Evolutionary conservation across 1,140 invertebrate species (phyloP), one percentile per base, ranked within the genome.

Genomic region (Drosophila chauvacae): DNA sequence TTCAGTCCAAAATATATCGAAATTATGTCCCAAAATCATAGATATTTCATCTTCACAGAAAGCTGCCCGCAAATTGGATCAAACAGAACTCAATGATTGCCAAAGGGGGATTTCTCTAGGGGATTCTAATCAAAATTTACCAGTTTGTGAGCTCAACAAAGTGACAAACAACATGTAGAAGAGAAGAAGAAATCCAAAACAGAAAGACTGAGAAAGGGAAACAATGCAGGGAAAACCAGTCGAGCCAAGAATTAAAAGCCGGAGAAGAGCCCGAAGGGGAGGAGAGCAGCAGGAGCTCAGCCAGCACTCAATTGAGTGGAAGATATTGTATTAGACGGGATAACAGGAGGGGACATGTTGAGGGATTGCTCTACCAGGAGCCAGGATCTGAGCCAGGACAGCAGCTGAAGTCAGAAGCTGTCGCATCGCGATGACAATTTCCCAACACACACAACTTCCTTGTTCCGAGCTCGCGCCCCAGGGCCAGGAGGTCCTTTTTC

Each of bases 291-390:
- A 14, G 18, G 20, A 23, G 51, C 33, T 5, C 51, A 55, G 33
- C 20, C 57, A 37, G 57, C 33, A 50, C 30, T 47, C 64, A 69
- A 69, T 69, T 66, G 61, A 66, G 45, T 66, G 65, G 37, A 69
- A 66, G 62, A 69, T 66, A 69, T 69, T 69, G 65, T 69, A 69
- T 69, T 66, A 66, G 65, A 33, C 26, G n/a, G 45, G 61, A 65
- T 51, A 69, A 50, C 45, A 65, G 45, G 16, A 16, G 26, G 47
- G 45, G 65, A 20, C 65, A 66, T 51, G 61, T 66, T 26, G 44
- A 14, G 44, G 23, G 44, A 48, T 35, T 33, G 53, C 33, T 61
- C 23, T 14, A 3, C 16, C 28, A 33, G 30, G 16, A 20, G 18
- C 20, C 33, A 37, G 57, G 33, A 50, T 16, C 30, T 16, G 2